A percentile compares a stretch with the other conserved stretches of the same genome.
These are phyloP conservation scores for Malthinus flaveolus DNA, from an alignment of 2,888 invertebrate species.

Conservation along the genomic window DNA sequence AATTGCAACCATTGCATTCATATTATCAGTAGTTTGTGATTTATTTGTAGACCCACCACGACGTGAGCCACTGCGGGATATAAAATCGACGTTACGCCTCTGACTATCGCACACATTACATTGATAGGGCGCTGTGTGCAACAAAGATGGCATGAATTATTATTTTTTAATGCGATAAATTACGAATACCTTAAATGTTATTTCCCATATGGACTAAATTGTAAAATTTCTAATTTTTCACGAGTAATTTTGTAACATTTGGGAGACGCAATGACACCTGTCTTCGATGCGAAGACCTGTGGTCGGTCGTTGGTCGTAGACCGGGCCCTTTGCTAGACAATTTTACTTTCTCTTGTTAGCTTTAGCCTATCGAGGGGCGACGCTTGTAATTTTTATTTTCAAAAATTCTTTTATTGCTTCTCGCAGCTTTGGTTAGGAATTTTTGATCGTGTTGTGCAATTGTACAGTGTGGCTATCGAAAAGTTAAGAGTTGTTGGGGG, in stretches of 20 bases:
- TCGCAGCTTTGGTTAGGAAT: no score
- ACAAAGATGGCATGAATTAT: constrained; percentile 17
- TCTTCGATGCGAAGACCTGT: no score
- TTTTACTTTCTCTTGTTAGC: no score
- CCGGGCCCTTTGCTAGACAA: no score
- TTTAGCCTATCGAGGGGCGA: no score
- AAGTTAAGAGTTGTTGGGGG: neutral
- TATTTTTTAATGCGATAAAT: constrained; percentile 20
- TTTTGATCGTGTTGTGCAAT: no score
- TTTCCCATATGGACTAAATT: constrained; percentile 46
- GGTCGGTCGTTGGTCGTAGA: no score
- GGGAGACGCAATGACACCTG: no score
- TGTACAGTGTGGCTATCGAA: no score
- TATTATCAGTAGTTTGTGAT: constrained; percentile 53
- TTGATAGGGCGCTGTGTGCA: constrained; percentile 11
- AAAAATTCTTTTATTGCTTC: no score
- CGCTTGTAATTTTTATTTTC: no score
- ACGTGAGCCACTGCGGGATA: constrained; percentile 48
- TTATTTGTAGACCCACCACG: constrained; percentile 48
- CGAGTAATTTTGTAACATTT: no score
- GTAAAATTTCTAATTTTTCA: constrained; percentile 44
- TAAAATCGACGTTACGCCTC: constrained; percentile 29
- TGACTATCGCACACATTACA: constrained; percentile 11
- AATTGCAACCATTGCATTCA: constrained; percentile 51
- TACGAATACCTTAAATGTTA: constrained; percentile 22